Conservation (phyloP, 2,113 vertebrate genomes). For the Heterotilapia buettikoferi region DNA sequence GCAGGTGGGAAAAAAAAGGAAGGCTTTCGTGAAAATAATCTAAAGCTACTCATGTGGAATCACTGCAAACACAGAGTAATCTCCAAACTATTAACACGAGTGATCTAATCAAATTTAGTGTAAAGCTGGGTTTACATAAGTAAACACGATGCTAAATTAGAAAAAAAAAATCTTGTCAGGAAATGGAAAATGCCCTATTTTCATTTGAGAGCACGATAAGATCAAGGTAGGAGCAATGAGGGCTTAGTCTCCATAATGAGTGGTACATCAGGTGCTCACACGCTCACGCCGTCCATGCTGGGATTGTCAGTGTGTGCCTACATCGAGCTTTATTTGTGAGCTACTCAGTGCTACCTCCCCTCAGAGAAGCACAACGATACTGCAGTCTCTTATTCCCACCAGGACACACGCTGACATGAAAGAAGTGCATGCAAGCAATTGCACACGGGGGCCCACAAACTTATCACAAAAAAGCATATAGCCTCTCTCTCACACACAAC, state of each 20-base stretch:
- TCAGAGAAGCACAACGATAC: background rate
- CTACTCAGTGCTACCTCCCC: background rate
- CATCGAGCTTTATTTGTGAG: background rate
- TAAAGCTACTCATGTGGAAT: background rate
- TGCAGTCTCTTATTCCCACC: background rate
- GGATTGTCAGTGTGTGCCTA: background rate
- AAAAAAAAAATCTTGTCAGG: background rate
- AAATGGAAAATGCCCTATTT: background rate
- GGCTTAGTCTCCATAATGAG: background rate
- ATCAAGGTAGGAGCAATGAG: background rate
- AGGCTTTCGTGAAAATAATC: background rate
- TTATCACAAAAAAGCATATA: constrained; percentile 28
- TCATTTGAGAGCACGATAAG: background rate
- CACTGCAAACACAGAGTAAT: background rate
- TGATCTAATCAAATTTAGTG: background rate
- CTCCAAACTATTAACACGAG: background rate
- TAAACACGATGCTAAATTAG: background rate
- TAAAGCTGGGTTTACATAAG: background rate
- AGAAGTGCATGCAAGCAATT: background rate
- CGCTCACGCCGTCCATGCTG: background rate
- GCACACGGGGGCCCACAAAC: constrained; percentile 8
- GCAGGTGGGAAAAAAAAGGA: accelerated
- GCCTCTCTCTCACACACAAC: constrained; percentile 9
- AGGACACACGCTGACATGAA: background rate
- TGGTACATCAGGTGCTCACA: background rate